A percentile compares a stretch with the other conserved stretches of the same genome.
These are phyloP conservation scores for Astropecten irregularis DNA, from an alignment of 53 echinoderm and acorn worm species.

Conservation along the genomic window DNA sequence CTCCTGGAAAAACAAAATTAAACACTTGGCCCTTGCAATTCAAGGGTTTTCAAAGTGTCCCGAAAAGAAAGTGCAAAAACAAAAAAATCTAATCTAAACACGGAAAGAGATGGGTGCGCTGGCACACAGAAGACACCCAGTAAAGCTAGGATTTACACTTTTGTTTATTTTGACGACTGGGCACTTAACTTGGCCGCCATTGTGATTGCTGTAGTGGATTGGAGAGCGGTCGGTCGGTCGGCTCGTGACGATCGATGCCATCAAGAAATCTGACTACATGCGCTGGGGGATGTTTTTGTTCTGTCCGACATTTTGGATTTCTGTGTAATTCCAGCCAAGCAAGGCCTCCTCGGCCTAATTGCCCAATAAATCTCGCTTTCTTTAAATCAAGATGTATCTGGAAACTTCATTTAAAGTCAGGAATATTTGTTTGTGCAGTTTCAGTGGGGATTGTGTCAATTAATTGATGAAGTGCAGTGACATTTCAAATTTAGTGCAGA, in stretches of 20 bases:
- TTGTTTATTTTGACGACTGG: conserved; percentile 37
- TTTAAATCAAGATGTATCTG: too few relatives aligned
- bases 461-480: too few relatives aligned
- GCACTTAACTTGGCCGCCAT: conserved; percentile 23
- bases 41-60: background rate
- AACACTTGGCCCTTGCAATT: background rate
- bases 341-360: too few relatives aligned
- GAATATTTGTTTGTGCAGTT: too few relatives aligned
- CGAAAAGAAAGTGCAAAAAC: conserved; percentile 1
- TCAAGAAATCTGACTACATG: conserved; percentile 6
- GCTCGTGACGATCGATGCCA: conserved; percentile 5
- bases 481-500: too few relatives aligned
- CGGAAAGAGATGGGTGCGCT: too few relatives aligned
- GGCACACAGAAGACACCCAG: background rate
- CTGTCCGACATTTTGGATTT: conserved; percentile 18
- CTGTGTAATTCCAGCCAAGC: too few relatives aligned
- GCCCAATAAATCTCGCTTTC: too few relatives aligned
- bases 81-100: too few relatives aligned
- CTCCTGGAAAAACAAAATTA: background rate
- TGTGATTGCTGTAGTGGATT: background rate
- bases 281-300: conserved; percentile 50
- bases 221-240: background rate
- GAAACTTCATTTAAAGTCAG: too few relatives aligned
- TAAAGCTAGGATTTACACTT: conserved; percentile 1
- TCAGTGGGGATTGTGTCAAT: too few relatives aligned